These are phyloP conservation scores for Lymantria dispar DNA, from an alignment of 2,888 invertebrate species.

Conservation along the genomic window DNA sequence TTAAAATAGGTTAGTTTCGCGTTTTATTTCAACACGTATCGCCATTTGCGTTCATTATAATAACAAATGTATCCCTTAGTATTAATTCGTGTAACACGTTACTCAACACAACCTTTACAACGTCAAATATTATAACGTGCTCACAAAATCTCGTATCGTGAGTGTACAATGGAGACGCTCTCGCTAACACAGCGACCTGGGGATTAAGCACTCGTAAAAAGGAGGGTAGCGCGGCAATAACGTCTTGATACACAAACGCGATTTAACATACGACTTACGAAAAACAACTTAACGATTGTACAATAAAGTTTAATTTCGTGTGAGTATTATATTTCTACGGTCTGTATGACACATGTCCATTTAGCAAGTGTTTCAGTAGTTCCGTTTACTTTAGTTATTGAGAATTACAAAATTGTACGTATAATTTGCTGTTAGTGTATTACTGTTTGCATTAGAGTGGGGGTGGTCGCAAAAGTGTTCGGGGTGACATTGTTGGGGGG, in stretches of 20 bases:
- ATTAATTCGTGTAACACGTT: not conserved
- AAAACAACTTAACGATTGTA: slow-evolving; percentile 20
- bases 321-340: slow-evolving; percentile 39
- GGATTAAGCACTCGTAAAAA: slow-evolving; percentile 79
- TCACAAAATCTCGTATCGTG: slow-evolving; percentile 24
- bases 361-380: slow-evolving; percentile 50
- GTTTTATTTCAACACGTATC: too few species aligned
- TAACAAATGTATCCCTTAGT: not conserved
- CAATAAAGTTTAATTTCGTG: slow-evolving; percentile 24
- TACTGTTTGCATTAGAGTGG: slow-evolving; percentile 27
- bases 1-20: too few species aligned
- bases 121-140: not conserved
- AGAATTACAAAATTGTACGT: slow-evolving; percentile 31
- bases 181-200: slow-evolving; percentile 47
- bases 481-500: slow-evolving; percentile 5
- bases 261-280: slow-evolving; percentile 26
- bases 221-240: slow-evolving; percentile 67
- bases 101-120: not conserved
- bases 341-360: slow-evolving; percentile 59
- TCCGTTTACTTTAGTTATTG: slow-evolving; percentile 35
- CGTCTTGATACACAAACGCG: slow-evolving; percentile 65
- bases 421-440: slow-evolving; percentile 31
- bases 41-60: too few species aligned
- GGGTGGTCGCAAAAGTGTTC: slow-evolving; percentile 10
- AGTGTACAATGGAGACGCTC: slow-evolving; percentile 36